phyloP scores from a whole-genome alignment of 2,113 vertebrate genomes.

The Turnix velox region DNA sequence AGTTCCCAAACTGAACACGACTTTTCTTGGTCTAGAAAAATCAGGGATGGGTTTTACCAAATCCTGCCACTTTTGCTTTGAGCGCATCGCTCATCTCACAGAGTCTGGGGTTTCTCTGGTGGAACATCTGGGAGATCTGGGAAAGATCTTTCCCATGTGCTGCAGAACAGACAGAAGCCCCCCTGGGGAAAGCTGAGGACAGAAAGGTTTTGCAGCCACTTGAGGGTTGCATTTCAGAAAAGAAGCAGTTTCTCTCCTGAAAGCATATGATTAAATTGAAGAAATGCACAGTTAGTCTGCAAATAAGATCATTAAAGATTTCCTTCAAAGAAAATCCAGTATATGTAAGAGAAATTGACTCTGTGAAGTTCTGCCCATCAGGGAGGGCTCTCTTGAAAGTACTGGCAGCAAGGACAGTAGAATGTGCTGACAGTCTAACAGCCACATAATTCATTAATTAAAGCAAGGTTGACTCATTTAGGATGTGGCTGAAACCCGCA shows the following conservation, averaged over 20 bases:
- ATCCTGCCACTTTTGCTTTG: background rate
- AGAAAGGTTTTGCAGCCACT: background rate
- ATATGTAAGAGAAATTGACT: background rate
- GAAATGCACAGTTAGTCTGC: background rate
- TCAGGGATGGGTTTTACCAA: background rate
- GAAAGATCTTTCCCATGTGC: background rate
- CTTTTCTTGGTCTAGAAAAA: background rate
- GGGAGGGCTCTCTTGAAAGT: background rate
- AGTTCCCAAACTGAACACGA: fast-evolving
- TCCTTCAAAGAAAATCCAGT: too few relatives aligned
- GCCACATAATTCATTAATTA: background rate
- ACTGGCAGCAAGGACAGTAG: background rate
- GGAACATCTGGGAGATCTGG: background rate
- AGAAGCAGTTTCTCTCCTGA: background rate
- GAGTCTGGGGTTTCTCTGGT: background rate
- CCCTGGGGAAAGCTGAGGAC: background rate
- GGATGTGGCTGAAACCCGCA: background rate
- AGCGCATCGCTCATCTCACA: background rate
- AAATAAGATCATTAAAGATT: background rate
- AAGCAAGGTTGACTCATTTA: background rate
- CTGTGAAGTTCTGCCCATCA: background rate
- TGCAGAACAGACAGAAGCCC: background rate
- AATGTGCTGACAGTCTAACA: background rate
- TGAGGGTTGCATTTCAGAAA: background rate
- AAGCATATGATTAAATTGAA: background rate